Base-by-base conservation (phyloP, 2,797 vertebrate species). In the Anguilla obscura region DNA sequence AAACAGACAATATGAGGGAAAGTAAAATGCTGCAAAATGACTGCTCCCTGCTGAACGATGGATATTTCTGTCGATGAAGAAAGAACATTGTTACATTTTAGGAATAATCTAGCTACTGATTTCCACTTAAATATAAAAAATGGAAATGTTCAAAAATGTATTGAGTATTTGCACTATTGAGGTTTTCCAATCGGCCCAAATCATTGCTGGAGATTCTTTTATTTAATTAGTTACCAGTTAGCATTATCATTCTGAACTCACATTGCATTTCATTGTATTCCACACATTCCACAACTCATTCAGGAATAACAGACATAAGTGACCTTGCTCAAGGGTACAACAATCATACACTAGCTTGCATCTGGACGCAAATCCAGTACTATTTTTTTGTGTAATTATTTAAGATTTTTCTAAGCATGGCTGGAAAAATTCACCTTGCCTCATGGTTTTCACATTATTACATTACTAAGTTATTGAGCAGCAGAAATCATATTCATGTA, bases 381-480 rank as follows among this genome's bases (percentile, higher is more conserved):
- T 0, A 1, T 27, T 9, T 7, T 30, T 30, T 8, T 33, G 27
- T 33, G 7, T 71, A 30, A 21, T 66, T 24, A 66, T 66, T 66
- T 66, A 6, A 21, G 16, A 21, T 24, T 66, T 66, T 66, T 27
- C n/a, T 27, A 12, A 27, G 69, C 18, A 40, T 3, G 9, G 30
- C 9, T 18, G 33, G n/a, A 27, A 27, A 27, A 27, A 86, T 63
- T 89, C 84, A 89, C 3, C 54, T 76, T 86, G 90, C 63, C 90
- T 91, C 90, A 89, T 84, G 85, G 88, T 85, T 90, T 93, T 92
- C 89, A 87, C 90, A 91, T 86, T 89, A 91, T 1, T 90, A 90
- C 36, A 88, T 91, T 82, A 91, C 66, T 89, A 88, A 90, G 84
- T 91, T 90, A 91, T 71, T 93, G 91, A 92, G 89, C 86, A 91